phyloP scores from a whole-genome alignment of 2,888 invertebrate species.

The Ormyrus thymus region DNA sequence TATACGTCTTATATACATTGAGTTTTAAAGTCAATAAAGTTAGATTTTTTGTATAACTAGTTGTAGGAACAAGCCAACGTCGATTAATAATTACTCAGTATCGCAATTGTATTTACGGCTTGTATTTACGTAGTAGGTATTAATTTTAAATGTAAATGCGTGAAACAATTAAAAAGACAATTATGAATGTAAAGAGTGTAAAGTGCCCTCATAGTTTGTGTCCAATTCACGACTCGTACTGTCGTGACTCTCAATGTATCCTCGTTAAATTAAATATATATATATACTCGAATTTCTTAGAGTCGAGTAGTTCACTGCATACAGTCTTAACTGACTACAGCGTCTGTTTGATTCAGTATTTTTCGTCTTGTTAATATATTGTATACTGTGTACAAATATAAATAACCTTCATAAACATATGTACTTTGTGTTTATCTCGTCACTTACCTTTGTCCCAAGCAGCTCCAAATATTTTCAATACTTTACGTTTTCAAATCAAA shows the following conservation, averaged over 20 bases:
- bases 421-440: background rate
- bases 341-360: conserved; percentile 70
- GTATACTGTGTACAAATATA: conserved; percentile 68
- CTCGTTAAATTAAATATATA: conserved; percentile 15
- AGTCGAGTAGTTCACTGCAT: background rate
- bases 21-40: conserved; percentile 3
- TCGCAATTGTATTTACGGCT: conserved; percentile 37
- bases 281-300: conserved; percentile 10
- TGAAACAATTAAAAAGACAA: conserved; percentile 1
- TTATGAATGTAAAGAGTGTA: conserved; percentile 12
- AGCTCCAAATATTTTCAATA: background rate
- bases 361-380: conserved; percentile 66
- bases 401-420: conserved; percentile 59
- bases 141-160: conserved; percentile 22
- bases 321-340: conserved; percentile 58
- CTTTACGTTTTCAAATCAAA: background rate
- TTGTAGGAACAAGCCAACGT: conserved; percentile 25
- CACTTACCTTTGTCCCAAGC: background rate
- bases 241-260: conserved; percentile 6
- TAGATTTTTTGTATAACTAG: conserved; percentile 22
- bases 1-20: background rate
- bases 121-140: conserved; percentile 31
- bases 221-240: conserved; percentile 2
- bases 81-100: conserved; percentile 36
- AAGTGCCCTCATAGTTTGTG: conserved; percentile 22